Percentiles rank a stretch among this genome's conserved stretches.
These are phyloP conservation scores for Poeciliopsis prolifica DNA, from an alignment of 2,113 vertebrate genomes.

Conservation along the genomic window DNA sequence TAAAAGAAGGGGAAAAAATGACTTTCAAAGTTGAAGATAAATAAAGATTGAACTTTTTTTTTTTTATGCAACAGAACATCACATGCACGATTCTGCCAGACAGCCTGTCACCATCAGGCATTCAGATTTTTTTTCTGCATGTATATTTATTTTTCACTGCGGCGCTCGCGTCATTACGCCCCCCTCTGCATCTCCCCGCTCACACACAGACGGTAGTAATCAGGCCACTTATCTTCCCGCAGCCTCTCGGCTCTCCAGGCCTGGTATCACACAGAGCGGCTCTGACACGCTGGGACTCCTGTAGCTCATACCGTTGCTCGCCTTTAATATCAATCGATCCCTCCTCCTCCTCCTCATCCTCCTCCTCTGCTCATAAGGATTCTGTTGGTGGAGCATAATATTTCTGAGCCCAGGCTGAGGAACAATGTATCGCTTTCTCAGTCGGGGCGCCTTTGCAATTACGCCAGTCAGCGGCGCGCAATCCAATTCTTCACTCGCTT, in stretches of 20 bases:
- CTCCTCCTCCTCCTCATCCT: slow-evolving; percentile 27
- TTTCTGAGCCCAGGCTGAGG: slow-evolving; percentile 51
- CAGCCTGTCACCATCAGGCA: slow-evolving; percentile 3
- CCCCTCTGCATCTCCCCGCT: neutral
- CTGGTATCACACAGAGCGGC: slow-evolving; percentile 58
- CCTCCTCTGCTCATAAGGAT: slow-evolving; percentile 45
- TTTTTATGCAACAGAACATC: neutral
- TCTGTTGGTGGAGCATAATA: slow-evolving; percentile 56
- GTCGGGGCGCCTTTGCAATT: slow-evolving; percentile 58
- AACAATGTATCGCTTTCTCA: slow-evolving; percentile 58
- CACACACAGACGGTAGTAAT: slow-evolving; percentile 39
- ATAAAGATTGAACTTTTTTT: neutral
- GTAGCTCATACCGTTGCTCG: slow-evolving; percentile 46
- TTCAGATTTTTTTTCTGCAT: neutral
- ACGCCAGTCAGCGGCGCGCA: slow-evolving; percentile 38
- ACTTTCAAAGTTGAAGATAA: neutral
- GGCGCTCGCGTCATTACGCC: slow-evolving; percentile 23
- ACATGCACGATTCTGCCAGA: neutral
- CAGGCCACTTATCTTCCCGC: slow-evolving; percentile 55
- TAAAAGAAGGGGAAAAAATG: neutral
- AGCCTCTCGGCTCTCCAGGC: slow-evolving; percentile 51
- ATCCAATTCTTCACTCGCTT: slow-evolving; percentile 59
- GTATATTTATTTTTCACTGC: slow-evolving; percentile 21
- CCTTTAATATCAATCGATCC: slow-evolving; percentile 68
- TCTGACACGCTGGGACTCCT: slow-evolving; percentile 55